Evolutionary conservation across 2,113 vertebrate species (phyloP), one percentile per base, ranked within the genome.

Genomic region (Ariopsis seemanni): DNA sequence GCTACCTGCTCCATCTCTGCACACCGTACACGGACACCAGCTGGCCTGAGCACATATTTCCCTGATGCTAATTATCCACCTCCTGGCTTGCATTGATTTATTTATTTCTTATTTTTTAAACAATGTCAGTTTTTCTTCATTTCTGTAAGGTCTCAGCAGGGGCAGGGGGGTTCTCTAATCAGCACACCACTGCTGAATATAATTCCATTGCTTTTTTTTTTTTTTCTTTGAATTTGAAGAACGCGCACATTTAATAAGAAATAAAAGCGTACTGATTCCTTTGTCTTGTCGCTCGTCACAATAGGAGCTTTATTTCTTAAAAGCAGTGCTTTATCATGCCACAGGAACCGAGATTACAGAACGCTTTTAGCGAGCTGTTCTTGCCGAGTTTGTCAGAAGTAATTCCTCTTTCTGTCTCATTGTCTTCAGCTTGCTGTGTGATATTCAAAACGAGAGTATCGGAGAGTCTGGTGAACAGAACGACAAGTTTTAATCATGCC

Each of bases 241-340:
- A 62, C 7, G 79, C 79, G 25, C 30, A 82, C 55, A 42, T 34
- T 42, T 42, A 82, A 62, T 60, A 22, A 42, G 57, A 82, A 82
- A 62, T 82, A 75, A 42, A 25, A 85, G 69, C 67, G 53, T 6
- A 22, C 15, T 7, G 18, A 6, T 71, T 18, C 55, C 34, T 58
- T 75, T 74, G 67, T 82, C 79, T 42, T 82, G 57, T 82, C 79
- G 11, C 30, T 60, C 57, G 48, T 62, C 30, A 62, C 57, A 82
- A 82, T 82, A 82, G 79, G 57, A 82, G 63, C 82, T 20, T 84
- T 84, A 48, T 75, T 85, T 74, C 71, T 63, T 53, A 65, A 50
- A 78, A 78, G 15, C 25, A 30, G 17, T 15, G 75, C 62, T 34
- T 86, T 80, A 80, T 69, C 75, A 9, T 55, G 62, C 52, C 30